Base-by-base conservation (phyloP, 1,140 invertebrate genomes). In the Vollenhovia emeryi region DNA sequence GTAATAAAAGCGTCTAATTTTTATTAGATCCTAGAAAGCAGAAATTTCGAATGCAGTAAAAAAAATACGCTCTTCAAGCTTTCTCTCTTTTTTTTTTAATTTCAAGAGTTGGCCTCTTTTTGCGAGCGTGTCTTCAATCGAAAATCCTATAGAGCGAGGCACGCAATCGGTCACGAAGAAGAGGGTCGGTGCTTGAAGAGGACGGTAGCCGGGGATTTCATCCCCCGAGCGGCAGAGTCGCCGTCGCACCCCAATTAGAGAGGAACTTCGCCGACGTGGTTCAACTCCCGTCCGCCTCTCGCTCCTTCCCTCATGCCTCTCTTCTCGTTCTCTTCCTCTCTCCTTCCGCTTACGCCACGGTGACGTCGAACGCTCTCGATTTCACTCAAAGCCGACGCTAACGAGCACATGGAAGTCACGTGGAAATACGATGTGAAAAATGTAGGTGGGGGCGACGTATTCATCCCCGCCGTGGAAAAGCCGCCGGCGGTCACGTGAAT, bases 361-460 rank as follows among this genome's bases (percentile, higher is more conserved):
- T 92, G 92, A 91, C 92, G 92, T 93, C 90, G 91, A 62, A 91
- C 91, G 93, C 93, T 94, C 93, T 94, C 92, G 92, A 93, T 94
- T 94, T 94, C 92, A 94, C 92, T 92, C 91, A 94, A 94, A 95
- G 94, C 92, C 93, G 94, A 95, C 94, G 92, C 92, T 95, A 95
- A 95, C 94, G 94, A 95, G 94, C 93, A 91, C 93, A 93, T 94
- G 93, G 92, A 94, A 94, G 93, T 94, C 94, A 95, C 94, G 94
- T 95, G 94, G 93, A 94, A 93, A 90, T 80, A 88, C 88, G 82
- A 80, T 64, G 79, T 88, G 87, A 75, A 88, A 76, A 45, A 75
- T 55, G 73, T 85, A 57, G 85, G 43, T 13, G 62, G 18, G 55
- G 48, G 36, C 18, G 43, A 36, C 50, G 50, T 50, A 59, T 52